Evolutionary conservation across 1,140 invertebrate genomes (phyloP), one percentile per base, ranked within the genome.

Genomic region (Brachystomella parvula): DNA sequence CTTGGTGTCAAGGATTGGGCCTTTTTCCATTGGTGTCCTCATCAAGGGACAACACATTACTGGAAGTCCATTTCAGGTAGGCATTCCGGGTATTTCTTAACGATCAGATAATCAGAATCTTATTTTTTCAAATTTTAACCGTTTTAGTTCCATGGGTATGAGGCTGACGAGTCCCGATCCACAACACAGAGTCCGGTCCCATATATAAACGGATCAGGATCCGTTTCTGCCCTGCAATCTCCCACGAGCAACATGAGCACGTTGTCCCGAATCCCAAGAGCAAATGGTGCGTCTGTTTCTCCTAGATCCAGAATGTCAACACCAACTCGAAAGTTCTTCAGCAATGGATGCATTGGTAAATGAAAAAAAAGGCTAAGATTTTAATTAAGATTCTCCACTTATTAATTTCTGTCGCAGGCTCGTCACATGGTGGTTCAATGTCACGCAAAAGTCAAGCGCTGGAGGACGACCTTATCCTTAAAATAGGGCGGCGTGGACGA

Each of bases 401-500:
- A 33, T 19, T 32, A 21, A 35, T 21, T 30, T 39, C 60, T 15
- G 17, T 39, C 67, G 35, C 9, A 39, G 78, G 78, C 70, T 78
- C 77, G 59, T 75, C 77, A 44, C 79, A 78, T 53, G 76, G 77
- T 57, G 71, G 66, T 6, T 69, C 68, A 21, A 70, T 78, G 9
- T 81, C 78, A 21, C 77, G 80, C 66, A 71, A 79, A 24, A 78
- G 77, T 68, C 78, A 78, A 39, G 74, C 76, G 17, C 76, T 82
- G 58, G 82, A 82, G 71, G 81, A 83, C 73, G 82, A 80, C 63
- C 72, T 81, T 30, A 71, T 80, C 29, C 56, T 79, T 19, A 76
- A 76, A 67, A 76, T 83, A 33, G 83, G 83, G 17, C 71, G 68
- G 6, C 78, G 80, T 70, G 83, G 83, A 61, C 74, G 82, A 35